phyloP scores from a whole-genome alignment of 2,113 vertebrate genomes.

The Nyctibius bracteatus region DNA sequence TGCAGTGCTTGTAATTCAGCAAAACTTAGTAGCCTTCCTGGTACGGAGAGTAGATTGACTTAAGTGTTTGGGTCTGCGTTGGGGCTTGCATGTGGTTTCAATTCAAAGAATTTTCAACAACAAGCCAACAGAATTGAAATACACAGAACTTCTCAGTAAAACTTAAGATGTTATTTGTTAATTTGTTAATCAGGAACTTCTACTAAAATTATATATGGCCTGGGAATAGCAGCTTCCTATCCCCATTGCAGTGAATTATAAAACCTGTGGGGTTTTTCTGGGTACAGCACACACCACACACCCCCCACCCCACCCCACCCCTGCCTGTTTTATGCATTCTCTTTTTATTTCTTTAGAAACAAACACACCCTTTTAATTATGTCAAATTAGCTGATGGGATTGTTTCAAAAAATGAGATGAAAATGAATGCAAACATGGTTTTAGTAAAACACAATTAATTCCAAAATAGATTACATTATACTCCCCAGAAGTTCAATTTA shows the following conservation, averaged over 20 bases:
- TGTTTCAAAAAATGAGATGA: background rate
- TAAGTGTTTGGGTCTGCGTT: background rate
- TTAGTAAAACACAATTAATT: background rate
- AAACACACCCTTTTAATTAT: background rate
- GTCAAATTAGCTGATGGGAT: background rate
- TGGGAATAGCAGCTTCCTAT: background rate
- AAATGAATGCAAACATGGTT: background rate
- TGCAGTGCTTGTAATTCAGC: background rate
- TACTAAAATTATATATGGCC: background rate
- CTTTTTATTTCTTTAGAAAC: background rate
- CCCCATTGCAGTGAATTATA: background rate
- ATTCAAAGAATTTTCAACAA: background rate
- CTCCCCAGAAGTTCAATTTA: background rate
- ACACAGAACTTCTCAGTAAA: background rate
- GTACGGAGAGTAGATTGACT: background rate
- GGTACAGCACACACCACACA: no score
- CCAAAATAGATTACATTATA: background rate
- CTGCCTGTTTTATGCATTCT: background rate
- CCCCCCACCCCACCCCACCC: no score
- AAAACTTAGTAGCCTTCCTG: background rate
- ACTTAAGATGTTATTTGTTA: background rate
- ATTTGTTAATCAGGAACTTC: background rate
- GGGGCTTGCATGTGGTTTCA: background rate
- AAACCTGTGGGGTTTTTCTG: background rate
- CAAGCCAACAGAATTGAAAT: background rate